phyloP scores from a whole-genome alignment of 2,888 invertebrate genomes.

The Nephrotoma appendiculata region DNA sequence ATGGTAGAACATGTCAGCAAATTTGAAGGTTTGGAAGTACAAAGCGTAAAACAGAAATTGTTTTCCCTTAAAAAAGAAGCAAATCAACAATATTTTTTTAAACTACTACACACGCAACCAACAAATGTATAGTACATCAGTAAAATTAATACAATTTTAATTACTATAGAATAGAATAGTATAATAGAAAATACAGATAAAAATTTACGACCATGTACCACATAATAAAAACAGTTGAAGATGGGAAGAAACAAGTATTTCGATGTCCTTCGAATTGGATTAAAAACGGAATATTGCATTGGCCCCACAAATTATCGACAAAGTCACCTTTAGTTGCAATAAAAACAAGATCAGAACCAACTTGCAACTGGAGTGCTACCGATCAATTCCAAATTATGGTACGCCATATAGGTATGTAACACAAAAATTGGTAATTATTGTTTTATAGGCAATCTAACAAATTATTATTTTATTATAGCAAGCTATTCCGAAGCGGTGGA shows the following conservation, averaged over 20 bases:
- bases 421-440: not conserved
- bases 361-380: not conserved
- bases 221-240: not conserved
- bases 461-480: not conserved
- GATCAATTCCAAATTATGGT: not conserved
- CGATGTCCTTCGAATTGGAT: too few species aligned
- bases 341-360: not conserved
- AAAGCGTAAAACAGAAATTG: too few species aligned
- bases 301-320: too few species aligned
- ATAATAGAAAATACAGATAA: not conserved
- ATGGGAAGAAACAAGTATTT: too few species aligned
- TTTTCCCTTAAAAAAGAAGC: not conserved
- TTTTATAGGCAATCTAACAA: not conserved
- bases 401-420: not conserved
- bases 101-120: not conserved
- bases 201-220: not conserved
- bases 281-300: too few species aligned
- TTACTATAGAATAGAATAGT: not conserved
- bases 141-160: not conserved
- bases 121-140: not conserved
- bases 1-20: too few species aligned
- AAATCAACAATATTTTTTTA: not conserved
- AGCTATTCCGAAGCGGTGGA: not conserved
- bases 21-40: too few species aligned
- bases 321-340: not conserved